Percentiles rank a stretch among this genome's conserved stretches.
Conservation (phyloP, 2,113 vertebrate species). For the Pitta sordida region DNA sequence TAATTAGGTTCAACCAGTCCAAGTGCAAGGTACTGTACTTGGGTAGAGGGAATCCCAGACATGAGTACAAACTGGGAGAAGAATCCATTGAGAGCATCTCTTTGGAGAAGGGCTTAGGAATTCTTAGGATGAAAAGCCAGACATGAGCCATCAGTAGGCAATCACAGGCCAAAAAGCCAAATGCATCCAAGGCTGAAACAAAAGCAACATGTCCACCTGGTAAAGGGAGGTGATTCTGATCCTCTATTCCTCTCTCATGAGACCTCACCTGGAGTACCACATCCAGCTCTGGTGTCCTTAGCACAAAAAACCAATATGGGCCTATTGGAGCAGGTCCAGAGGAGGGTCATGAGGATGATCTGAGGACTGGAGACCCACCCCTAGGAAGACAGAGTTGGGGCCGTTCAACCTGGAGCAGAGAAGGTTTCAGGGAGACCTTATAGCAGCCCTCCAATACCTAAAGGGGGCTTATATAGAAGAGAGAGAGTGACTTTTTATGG, state of each 20-base stretch:
- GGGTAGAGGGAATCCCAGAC: not conserved
- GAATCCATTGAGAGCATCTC: not conserved
- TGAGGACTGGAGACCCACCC: not conserved
- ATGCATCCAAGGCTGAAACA: not conserved
- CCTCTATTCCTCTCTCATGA: not conserved
- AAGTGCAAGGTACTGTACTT: not conserved
- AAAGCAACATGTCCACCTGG: not conserved
- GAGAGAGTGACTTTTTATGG: not conserved
- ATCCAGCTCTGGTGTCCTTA: too few relatives aligned
- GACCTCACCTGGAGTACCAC: not conserved
- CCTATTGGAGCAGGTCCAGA: not conserved
- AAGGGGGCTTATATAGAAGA: not conserved
- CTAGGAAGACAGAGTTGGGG: not conserved
- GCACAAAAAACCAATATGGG: not conserved
- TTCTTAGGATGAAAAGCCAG: not conserved
- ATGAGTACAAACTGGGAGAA: fast-evolving
- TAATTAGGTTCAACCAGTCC: too few relatives aligned
- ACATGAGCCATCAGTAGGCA: not conserved
- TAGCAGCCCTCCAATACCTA: not conserved
- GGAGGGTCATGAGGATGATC: not conserved
- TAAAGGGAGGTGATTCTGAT: not conserved
- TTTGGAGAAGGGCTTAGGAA: not conserved
- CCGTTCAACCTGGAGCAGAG: not conserved
- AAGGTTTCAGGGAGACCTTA: not conserved
- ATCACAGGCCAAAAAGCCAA: not conserved